Base-by-base conservation (phyloP, 1,140 invertebrate genomes). In the Sitobion miscanthi region DNA sequence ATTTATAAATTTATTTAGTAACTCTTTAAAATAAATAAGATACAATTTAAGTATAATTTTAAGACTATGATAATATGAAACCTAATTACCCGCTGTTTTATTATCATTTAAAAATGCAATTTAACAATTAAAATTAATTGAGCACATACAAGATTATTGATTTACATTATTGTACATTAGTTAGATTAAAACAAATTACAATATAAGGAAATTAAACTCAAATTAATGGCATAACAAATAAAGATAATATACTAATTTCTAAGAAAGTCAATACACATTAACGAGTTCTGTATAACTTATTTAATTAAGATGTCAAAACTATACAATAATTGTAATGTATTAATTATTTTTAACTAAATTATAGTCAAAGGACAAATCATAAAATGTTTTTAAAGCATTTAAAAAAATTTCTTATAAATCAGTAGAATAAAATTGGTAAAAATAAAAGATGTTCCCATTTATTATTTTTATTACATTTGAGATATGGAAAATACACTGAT, bases 261-360 rank as follows among this genome's bases (percentile, higher is more conserved):
- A 86, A 86, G 83, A 86, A 45, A 86, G 45, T n/a, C 25, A 47
- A 47, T 86, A 30, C 45, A 86, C 38, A 86, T 86, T 86, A n/a
- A 47, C 47, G 11, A 86, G 9, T 45, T 86, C 42, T 47, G 1
- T n/a, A 17, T 47, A 86, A 86, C 5, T 49, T n/a, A 14, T 86
- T 86, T 42, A 25, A 45, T 86, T 86, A n/a, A 47, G 85, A 86
- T 14, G 30, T 86, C 23, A 86, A 86, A 86, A 47, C 30, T 11
- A 86, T 86, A 47, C 30, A 86, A 47, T 42, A 4, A 42, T 30
- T 45, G 5, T 11, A 86, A 42, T 11, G 45, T 86, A n/a, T 47
- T 47, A 47, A 86, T 86, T 86, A n/a, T 47, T 86, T 47, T 45
- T 47, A 49, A n/a, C 25, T 47, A 86, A 30, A 45, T 45, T 45